Evolutionary conservation across 2,888 invertebrate species (phyloP).

Genomic region (Strigamia maritima): DNA sequence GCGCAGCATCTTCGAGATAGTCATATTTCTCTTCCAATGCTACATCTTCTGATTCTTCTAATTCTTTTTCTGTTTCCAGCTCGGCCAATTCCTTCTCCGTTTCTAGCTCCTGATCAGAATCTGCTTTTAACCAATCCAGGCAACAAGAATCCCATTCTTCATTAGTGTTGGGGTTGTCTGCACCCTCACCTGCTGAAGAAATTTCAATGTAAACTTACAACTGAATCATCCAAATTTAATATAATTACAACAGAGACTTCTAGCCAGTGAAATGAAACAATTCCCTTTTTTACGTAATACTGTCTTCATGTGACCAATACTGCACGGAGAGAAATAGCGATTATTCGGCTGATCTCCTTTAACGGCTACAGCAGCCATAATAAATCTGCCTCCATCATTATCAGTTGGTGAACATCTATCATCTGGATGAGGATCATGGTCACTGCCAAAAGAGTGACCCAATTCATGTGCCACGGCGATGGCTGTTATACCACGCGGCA

Average conservation of each 20-base stretch:
- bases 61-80: no score
- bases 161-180: no score
- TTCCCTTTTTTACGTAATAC: conserved; percentile 6
- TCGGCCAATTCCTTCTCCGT: no score
- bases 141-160: no score
- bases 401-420: conserved; percentile 40
- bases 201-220: no score
- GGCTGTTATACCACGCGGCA: conserved; percentile 38
- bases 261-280: not conserved
- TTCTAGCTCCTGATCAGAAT: no score
- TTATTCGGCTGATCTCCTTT: conserved; percentile 26
- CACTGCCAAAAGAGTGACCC: conserved; percentile 43
- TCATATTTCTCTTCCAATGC: no score
- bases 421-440: conserved; percentile 41
- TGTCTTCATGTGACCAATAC: not conserved
- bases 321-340: conserved; percentile 42
- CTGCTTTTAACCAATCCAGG: no score
- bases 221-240: no score
- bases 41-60: no score
- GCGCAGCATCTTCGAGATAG: no score
- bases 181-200: no score
- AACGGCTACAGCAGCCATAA: conserved; percentile 41
- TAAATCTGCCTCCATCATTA: conserved; percentile 40
- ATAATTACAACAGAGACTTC: not conserved
- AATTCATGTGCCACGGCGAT: conserved; percentile 43